Evolutionary conservation across 2,888 invertebrate genomes (phyloP).

Genomic region (Amphipyra berbera): DNA sequence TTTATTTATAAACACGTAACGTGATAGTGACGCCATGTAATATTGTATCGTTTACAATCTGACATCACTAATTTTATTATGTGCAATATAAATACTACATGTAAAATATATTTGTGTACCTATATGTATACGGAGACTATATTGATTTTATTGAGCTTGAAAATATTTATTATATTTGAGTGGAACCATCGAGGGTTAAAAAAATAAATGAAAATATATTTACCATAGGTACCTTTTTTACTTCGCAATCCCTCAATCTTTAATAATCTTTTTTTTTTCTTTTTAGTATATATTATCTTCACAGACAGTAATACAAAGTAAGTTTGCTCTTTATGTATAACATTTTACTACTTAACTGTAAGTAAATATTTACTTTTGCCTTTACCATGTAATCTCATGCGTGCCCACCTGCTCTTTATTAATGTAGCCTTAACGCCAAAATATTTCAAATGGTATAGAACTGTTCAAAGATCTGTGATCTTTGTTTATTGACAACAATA

Average conservation of each 20-base stretch:
- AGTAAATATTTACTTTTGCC: conserved; percentile 1
- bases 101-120: conserved; percentile 4
- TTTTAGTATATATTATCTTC: conserved; percentile 14
- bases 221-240: conserved; percentile 31
- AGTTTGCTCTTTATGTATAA: conserved; percentile 9
- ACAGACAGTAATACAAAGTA: conserved; percentile 34
- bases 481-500: conserved; percentile 84
- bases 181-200: conserved; percentile 12
- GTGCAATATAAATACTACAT: conserved; percentile 27
- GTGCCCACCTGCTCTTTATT: conserved; percentile 2
- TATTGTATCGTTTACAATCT: conserved; percentile 21
- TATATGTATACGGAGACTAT: not conserved
- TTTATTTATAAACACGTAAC: conserved; percentile 18
- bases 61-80: conserved; percentile 30
- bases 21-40: conserved; percentile 25
- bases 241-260: conserved; percentile 14
- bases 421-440: conserved; percentile 57
- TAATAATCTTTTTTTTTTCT: conserved; percentile 2
- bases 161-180: conserved; percentile 20
- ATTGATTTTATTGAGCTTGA: conserved; percentile 4
- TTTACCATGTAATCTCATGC: conserved; percentile 3
- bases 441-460: conserved; percentile 75
- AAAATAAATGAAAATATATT: conserved; percentile 32
- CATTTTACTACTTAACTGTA: conserved; percentile 3
- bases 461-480: conserved; percentile 83